phyloP scores from a whole-genome alignment of 2,797 vertebrate species.

The Coluber constrictor region DNA sequence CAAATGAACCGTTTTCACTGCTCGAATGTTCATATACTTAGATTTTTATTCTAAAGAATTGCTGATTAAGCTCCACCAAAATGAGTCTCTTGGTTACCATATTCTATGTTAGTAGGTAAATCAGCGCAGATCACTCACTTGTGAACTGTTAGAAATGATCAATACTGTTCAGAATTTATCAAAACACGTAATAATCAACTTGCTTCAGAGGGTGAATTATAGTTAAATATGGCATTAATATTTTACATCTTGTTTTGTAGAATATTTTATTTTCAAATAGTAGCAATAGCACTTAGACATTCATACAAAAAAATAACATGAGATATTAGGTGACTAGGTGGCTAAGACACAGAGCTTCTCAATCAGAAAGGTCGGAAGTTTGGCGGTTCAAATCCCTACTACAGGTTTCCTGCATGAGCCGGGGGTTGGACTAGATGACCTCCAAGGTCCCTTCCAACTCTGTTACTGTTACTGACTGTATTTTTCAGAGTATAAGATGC shows the following conservation, averaged over 20 bases:
- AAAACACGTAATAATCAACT: neutral
- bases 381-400: no score
- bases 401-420: no score
- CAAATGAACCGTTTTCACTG: neutral
- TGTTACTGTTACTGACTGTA: no score
- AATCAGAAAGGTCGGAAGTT: no score
- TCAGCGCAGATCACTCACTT: neutral
- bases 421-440: no score
- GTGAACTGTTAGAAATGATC: neutral
- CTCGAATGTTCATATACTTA: neutral
- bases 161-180: conserved; percentile 1
- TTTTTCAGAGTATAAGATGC: no score
- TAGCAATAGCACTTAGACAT: no score
- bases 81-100: neutral
- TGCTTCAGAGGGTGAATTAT: neutral
- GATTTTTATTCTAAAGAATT: conserved; percentile 3
- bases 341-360: no score
- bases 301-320: no score
- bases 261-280: conserved; percentile 28
- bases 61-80: neutral
- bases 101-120: neutral
- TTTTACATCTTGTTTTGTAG: conserved; percentile 42
- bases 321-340: no score
- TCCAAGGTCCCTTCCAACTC: no score
- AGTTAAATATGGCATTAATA: conserved; percentile 40